Base-by-base conservation (phyloP, 64 coral and sea anemone species). In the Porites australiensis region DNA sequence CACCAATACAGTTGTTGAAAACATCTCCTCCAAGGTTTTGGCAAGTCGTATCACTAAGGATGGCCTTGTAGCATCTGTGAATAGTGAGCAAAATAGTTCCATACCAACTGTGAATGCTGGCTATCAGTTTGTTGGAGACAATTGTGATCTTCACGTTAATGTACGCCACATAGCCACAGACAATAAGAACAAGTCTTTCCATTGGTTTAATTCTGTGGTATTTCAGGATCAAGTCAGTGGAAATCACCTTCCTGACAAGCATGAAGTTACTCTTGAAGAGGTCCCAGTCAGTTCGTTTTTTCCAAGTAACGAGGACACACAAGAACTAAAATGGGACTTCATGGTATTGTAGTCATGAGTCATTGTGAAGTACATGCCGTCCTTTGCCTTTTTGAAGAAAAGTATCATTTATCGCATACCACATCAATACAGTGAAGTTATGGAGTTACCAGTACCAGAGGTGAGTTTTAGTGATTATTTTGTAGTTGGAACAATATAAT, bases 141-240 rank as follows among this genome's bases (percentile, higher is more conserved):
- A 55, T 11, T 55, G 53, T 55, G 53, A 55, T 55, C 10, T 55
- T 5, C 53, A 55, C 2, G 53, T 55, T 55, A 55, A 5, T 55
- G 53, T 55, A 55, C 53, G 53, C 53, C 10, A 55, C 53, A 55
- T 55, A 2, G 2, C 0, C 5, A 55, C 5, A 7, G 53, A 55
- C 53, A 55, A 55, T 55, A 55, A 55, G 53, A 55, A 55, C 53
- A 55, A 55, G 10, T 55, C 53, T 11, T 55, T 55, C 10, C 10
- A 55, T 55, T 55, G 8, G 5, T 93, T 93, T 27, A 87, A 93
- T 58, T 50, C 79, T 44, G 91, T 88, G 44, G 83, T 83, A 12
- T 73, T 93, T 12, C 71, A 68, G 47, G 91, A 93, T 73, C 27
- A 87, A 37, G 91, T 88, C 18, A 58, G 27, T 86, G 91, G 91